phyloP scores from a whole-genome alignment of 2,113 vertebrate species.

The Gobius niger region DNA sequence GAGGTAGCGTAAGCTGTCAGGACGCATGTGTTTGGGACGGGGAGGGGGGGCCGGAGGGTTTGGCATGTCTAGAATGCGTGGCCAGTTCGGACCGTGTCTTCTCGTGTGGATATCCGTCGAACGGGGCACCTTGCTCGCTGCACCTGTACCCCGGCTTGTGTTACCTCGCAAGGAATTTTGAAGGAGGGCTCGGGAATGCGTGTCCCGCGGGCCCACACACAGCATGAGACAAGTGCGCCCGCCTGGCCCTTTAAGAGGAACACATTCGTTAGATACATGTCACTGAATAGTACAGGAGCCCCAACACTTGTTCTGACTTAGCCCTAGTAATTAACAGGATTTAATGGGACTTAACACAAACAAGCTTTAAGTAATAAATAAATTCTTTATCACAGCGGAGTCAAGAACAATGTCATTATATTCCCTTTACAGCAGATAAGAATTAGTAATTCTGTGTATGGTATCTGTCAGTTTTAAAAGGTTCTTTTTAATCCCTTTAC shows the following conservation, averaged over 20 bases:
- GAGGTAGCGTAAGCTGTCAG: slow-evolving; percentile 75
- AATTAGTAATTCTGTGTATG: no score
- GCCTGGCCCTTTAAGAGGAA: slow-evolving; percentile 1
- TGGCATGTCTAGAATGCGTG: slow-evolving; percentile 70
- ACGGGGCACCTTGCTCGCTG: slow-evolving; percentile 73
- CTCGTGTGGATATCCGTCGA: slow-evolving; percentile 15
- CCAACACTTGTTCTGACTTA: background rate
- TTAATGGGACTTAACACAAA: no score
- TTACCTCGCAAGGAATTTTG: slow-evolving; percentile 47
- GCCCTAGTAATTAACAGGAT: no score
- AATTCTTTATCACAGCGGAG: no score
- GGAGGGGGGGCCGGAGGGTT: slow-evolving; percentile 12
- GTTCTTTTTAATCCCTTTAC: no score
- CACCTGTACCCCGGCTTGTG: slow-evolving; percentile 73
- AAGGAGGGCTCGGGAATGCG: slow-evolving; percentile 39
- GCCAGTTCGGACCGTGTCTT: slow-evolving; percentile 54
- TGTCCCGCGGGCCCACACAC: slow-evolving; percentile 29
- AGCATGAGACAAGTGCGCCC: slow-evolving; percentile 3
- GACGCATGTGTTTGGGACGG: slow-evolving; percentile 13
- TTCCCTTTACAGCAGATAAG: no score
- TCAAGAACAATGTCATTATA: no score
- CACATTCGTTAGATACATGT: slow-evolving; percentile 1
- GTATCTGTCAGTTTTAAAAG: no score
- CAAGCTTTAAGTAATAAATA: no score
- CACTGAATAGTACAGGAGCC: background rate